Percentiles rank a stretch among this genome's conserved stretches.
phyloP scores from a whole-genome alignment of 2,797 vertebrate genomes.

The Silurus aristotelis region DNA sequence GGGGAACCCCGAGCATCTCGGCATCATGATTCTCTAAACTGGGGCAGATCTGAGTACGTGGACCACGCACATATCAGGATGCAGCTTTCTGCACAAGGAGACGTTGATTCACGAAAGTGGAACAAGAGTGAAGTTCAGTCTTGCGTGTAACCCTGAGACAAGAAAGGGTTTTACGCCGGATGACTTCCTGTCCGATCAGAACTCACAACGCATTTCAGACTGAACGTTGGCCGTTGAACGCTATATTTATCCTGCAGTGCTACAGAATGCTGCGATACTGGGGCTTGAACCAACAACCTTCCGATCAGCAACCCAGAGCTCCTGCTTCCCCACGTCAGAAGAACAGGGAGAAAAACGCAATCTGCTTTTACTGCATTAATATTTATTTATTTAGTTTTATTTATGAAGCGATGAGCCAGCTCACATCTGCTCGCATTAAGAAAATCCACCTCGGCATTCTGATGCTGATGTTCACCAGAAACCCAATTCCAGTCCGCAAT shows the following conservation, averaged over 20 bases:
- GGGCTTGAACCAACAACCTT: too few relatives aligned
- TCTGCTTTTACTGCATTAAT: neutral
- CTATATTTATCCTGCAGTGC: too few relatives aligned
- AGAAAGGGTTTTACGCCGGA: neutral
- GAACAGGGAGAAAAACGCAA: too few relatives aligned
- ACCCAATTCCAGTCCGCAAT: neutral
- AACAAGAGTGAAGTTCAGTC: slow-evolving; percentile 24
- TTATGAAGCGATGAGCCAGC: neutral
- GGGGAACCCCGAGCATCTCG: slow-evolving; percentile 37
- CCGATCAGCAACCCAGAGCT: too few relatives aligned
- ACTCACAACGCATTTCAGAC: neutral
- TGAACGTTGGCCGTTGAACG: too few relatives aligned
- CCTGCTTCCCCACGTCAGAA: neutral
- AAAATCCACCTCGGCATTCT: neutral
- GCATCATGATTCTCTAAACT: slow-evolving; percentile 45
- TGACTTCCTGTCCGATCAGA: slow-evolving; percentile 19
- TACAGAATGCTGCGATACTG: too few relatives aligned
- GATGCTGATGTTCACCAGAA: neutral
- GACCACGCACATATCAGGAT: slow-evolving; percentile 37
- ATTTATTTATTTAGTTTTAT: neutral
- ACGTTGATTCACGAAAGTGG: slow-evolving; percentile 41
- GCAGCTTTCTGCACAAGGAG: slow-evolving; percentile 17
- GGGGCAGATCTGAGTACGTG: slow-evolving; percentile 36
- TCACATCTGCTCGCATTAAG: slow-evolving; percentile 3
- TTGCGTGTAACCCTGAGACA: neutral